Base-by-base conservation (phyloP, 2,888 invertebrate species). In the Ganaspis brasiliensis region DNA sequence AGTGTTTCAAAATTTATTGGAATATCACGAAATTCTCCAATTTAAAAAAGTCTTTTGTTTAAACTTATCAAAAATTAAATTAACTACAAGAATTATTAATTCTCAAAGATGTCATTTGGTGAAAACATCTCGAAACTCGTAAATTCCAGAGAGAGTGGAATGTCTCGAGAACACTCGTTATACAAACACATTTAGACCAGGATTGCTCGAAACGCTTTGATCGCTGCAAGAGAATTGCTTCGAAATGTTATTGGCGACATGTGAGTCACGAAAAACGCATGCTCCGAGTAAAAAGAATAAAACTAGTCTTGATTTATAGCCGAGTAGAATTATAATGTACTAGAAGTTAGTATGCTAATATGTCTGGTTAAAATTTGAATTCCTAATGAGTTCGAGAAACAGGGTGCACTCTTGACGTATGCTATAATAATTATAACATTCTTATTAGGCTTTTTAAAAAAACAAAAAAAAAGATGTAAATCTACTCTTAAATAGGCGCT, bases 281-380 rank as follows among this genome's bases (percentile, higher is more conserved):
- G 16, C 49, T 16, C 16, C 4, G 8, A 6, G 16, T 2, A 49
- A 49, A 49, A 52, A 52, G 52, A 59, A 59, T 31, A 31, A 59
- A 59, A 59, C 59, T 16, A 59, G 59, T 16, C 59, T 35, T 35
- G 35, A 59, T 59, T 59, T 59, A 59, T 59, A 35, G 16, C 16
- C 16, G 26, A 26, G 31, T 14, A 26, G 57, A 35, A 31, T 35
- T 31, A 16, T 59, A 59, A 59, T 35, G 16, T 35, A 35, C 9
- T 59, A 35, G 16, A 16, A 35, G 56, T 56, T 56, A 56, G 16
- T 31, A 59, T 59, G 59, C 35, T 59, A 59, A 59, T 59, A 56
- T 12, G 19, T 56, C 19, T 56, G 55, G 21, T 56, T 26, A 2
- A 24, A 56, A 56, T 56, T 56, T 24, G 21, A 56, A 56, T 56